phyloP scores from a whole-genome alignment of 2,797 vertebrate genomes.

The Microcaecilia unicolor region DNA sequence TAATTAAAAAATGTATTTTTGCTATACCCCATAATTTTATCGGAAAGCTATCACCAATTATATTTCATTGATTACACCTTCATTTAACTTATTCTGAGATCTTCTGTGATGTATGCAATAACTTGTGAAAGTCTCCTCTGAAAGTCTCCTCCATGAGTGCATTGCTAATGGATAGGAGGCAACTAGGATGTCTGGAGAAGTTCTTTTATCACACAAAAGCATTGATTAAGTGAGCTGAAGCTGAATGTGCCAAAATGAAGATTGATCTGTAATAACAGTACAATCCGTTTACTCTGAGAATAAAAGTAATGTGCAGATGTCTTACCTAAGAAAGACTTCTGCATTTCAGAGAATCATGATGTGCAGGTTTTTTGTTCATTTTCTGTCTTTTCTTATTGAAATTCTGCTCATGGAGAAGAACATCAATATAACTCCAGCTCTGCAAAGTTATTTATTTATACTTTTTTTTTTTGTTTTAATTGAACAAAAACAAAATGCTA shows the following conservation, averaged over 20 bases:
- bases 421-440: no score
- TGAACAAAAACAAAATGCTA: no score
- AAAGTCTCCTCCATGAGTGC: conserved; percentile 10
- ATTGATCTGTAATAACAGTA: conserved; percentile 19
- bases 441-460: no score
- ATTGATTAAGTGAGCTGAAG: conserved; percentile 21
- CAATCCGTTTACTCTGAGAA: conserved; percentile 11
- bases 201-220: conserved; percentile 16
- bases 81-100: conserved; percentile 18
- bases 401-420: not conserved
- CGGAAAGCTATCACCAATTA: conserved; percentile 4
- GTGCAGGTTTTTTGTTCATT: conserved; percentile 9
- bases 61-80: conserved; percentile 16
- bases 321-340: conserved; percentile 1
- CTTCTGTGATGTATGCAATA: conserved; percentile 6
- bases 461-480: no score
- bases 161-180: conserved; percentile 14
- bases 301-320: not conserved
- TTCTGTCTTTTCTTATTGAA: conserved; percentile 3
- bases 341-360: not conserved
- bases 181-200: conserved; percentile 14
- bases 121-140: no score
- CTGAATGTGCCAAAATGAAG: conserved; percentile 18
- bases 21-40: conserved; percentile 2
- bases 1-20: conserved; percentile 7